These are phyloP conservation scores for Acleris literana DNA, from an alignment of 2,888 invertebrate species.

Conservation along the genomic window DNA sequence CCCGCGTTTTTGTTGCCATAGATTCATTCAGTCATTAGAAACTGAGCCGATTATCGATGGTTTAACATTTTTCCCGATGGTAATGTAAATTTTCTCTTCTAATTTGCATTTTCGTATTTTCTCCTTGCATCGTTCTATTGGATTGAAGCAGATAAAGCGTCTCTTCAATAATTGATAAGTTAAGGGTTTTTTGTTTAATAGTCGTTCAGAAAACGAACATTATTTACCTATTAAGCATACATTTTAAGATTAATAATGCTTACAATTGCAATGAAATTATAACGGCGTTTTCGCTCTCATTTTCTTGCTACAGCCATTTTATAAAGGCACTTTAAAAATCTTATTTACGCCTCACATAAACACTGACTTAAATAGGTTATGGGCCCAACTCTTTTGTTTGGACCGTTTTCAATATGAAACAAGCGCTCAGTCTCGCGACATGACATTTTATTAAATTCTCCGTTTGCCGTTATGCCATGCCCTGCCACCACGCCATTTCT, in stretches of 20 bases:
- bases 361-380: conserved; percentile 1
- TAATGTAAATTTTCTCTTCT: conserved; percentile 19
- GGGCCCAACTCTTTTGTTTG: conserved; percentile 4
- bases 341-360: background rate
- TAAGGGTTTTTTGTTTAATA: too few relatives aligned
- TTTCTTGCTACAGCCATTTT: too few relatives aligned
- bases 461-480: conserved; percentile 42
- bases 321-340: too few relatives aligned
- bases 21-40: conserved; percentile 67
- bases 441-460: conserved; percentile 71
- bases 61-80: conserved; percentile 8
- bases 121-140: background rate
- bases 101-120: conserved; percentile 1
- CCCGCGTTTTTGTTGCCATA: conserved; percentile 57
- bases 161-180: too few relatives aligned
- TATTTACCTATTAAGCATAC: too few relatives aligned
- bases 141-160: background rate
- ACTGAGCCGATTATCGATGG: conserved; percentile 39
- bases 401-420: conserved; percentile 17
- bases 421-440: conserved; percentile 24
- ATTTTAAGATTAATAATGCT: too few relatives aligned
- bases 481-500: conserved; percentile 14
- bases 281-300: too few relatives aligned
- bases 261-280: too few relatives aligned
- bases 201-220: too few relatives aligned